Base-by-base conservation (phyloP, 2,113 vertebrate species). In the Neodon shergylaensis region DNA sequence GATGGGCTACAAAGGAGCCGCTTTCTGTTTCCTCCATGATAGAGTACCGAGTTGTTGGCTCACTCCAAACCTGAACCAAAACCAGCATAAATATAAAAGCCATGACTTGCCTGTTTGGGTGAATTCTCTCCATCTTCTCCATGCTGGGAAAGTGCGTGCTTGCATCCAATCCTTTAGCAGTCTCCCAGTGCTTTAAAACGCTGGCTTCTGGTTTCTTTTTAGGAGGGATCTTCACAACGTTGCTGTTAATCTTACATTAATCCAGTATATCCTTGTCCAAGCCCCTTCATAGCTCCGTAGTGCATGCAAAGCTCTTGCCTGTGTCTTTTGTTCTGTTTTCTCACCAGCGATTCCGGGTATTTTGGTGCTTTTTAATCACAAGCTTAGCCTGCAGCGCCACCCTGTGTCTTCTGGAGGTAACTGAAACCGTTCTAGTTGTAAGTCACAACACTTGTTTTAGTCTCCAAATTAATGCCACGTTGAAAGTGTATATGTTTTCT, bases 11-110 rank as follows among this genome's bases (percentile, higher is more conserved):
- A 94, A 97, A 77, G 68, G 98, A 97, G 66, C 98, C 96, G 22
- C 91, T 95, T 19, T 96, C 94, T 31, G 95, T 98, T 97, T 99
- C 99, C 97, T 99, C 99, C 7, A 96, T 97, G 94, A 99, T 93
- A 58, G 98, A 99, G 95, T 99, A 99, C 72, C 92, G 97, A 83
- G 98, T 98, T 88, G 98, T 97, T 9, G 54, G 3, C 95, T 98
- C 98, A 0, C 49, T 88, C 52, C 66, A 44, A 0, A 70, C 78
- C 88, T 76, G 92, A 42, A 96, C 95, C 84, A 98, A 0, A 47
- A 68, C 98, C 76, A 97, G 8, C 74, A 97, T 90, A 44, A 99
- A 96, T 96, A 98, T 95, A 93, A 98, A 98, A 24, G 97, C 22
- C 0, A 68, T 42, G 65, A 98, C 97, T 98, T 97, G 98, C 98